Evolutionary conservation across 2,888 invertebrate genomes (phyloP), one percentile per base, ranked within the genome.

Genomic region (Arge pagana): DNA sequence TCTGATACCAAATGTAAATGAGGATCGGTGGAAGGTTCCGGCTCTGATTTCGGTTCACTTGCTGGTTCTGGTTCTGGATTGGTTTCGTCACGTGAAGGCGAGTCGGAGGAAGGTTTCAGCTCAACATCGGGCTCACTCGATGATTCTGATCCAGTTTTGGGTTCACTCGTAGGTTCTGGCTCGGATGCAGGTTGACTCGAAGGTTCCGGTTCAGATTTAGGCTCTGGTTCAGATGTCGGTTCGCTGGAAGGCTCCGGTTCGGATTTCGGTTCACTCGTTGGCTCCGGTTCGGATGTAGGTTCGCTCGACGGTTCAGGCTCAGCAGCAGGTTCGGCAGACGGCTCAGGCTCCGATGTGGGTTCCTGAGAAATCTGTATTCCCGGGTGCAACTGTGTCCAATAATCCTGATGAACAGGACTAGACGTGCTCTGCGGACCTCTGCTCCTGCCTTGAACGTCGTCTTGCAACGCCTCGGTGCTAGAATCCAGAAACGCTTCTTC

Each of bases 401-500:
- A 59, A n/a, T 66, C 67, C 13, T 66, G 67, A 31, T 54, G 53
- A 41, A 54, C 41, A 6, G 62, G 56, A 18, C 56, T 56, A 19
- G 62, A 63, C 1, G 48, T 43, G 5, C 35, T 51, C 10, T 62
- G 60, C 4, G 60, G 59, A 11, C 63, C 62, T 41, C 65, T 62
- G 36, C 73, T 71, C 54, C 74, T 68, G 16, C 70, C 74, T 53
- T 71, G 71, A 30, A 69, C 66, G 10, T 58, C 60, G 45, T 70
- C 67, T 21, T 58, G 54, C 10, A 41, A 48, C 4, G 2, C 31
- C 35, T 64, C 63, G 4, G 66, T 65, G 26, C 60, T 63, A 1
- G 61, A 40, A 26, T 62, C 60, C 2, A 58, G 52, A 2, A 51
- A 30, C 2, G 52, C 60, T 21, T 62, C 64, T 5, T 65, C 67